Evolutionary conservation across 2,113 vertebrate genomes (phyloP), one percentile per base, ranked within the genome.

Genomic region (Geococcyx californianus): DNA sequence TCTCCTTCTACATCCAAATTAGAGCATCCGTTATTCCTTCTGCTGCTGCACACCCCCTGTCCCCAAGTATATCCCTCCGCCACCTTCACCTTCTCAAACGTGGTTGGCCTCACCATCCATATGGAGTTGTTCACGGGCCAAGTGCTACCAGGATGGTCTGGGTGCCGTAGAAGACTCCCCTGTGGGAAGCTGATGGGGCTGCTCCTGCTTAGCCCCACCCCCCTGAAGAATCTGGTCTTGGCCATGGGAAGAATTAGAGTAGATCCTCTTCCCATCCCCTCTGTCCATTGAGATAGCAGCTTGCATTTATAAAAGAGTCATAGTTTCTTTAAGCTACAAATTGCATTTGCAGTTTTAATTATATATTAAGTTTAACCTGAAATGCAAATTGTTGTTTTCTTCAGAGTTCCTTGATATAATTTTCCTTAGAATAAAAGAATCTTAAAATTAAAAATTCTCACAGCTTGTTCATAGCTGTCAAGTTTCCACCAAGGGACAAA

Each of bases 121-220:
- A 23, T 1, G 1, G 1, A 47, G 51, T 20, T 1, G 0, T 12
- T 51, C 1, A 1, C 4, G 33, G 20, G 23, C 45, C 23, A 51
- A 56, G 16, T 36, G 16, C 29, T 24, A 7, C 29, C 33, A 18
- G 42, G 45, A 13, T 4, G 13, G 42, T 31, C 58, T 34, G 44
- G 51, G 31, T 42, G 16, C 42, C 8, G 4, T 4, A 15, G n/a
- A 6, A 2, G 2, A 10, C 58, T 76, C 38, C 33, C 19, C 44
- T 12, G 15, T 3, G 13, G 25, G 40, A 40, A 72, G 18, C 8
- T 75, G 68, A 10, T 36, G 75, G 38, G 67, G 79, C 40, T 69
- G 3, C 12, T 58, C 15, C 64, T 64, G 42, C 72, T 83, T 49
- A 47, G 54, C 10, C 5, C 44, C 68, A 47, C 49, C 10, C 5